These are phyloP conservation scores for Tinamus major DNA, from an alignment of 2,797 vertebrate species.

Conservation along the genomic window DNA sequence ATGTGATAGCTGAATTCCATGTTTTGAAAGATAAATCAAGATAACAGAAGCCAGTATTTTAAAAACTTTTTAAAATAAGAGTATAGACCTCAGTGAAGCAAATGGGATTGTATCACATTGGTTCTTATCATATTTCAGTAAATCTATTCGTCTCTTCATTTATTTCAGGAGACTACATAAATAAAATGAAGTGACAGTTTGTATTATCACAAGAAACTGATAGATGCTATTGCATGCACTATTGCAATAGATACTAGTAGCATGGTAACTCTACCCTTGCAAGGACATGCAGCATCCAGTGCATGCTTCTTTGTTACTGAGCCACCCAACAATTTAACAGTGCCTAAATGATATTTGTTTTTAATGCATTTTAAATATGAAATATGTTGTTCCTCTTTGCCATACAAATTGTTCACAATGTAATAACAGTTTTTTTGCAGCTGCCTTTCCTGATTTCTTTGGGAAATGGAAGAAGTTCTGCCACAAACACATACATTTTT, in stretches of 20 bases:
- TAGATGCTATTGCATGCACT: too few relatives aligned
- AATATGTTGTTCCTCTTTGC: not conserved
- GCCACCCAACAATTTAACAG: not conserved
- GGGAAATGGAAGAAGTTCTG: not conserved
- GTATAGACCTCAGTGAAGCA: not conserved
- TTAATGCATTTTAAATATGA: not conserved
- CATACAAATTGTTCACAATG: not conserved
- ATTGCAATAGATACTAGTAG: too few relatives aligned
- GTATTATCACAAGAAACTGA: not conserved
- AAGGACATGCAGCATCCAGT: not conserved
- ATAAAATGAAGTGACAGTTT: not conserved
- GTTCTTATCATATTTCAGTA: not conserved
- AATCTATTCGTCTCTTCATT: not conserved
- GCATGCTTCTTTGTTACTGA: not conserved
- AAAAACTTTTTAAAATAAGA: not conserved
- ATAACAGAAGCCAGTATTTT: not conserved
- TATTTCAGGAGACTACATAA: not conserved
- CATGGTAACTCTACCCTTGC: not conserved
- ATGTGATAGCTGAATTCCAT: not conserved
- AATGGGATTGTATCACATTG: not conserved
- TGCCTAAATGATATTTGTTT: not conserved
- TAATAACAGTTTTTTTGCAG: slow-evolving; percentile 1
- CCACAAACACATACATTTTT: not conserved
- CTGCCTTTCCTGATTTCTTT: not conserved
- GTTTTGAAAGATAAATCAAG: not conserved